Base-by-base conservation (phyloP, 1,140 invertebrate genomes). In the Tyrophagus putrescentiae region DNA sequence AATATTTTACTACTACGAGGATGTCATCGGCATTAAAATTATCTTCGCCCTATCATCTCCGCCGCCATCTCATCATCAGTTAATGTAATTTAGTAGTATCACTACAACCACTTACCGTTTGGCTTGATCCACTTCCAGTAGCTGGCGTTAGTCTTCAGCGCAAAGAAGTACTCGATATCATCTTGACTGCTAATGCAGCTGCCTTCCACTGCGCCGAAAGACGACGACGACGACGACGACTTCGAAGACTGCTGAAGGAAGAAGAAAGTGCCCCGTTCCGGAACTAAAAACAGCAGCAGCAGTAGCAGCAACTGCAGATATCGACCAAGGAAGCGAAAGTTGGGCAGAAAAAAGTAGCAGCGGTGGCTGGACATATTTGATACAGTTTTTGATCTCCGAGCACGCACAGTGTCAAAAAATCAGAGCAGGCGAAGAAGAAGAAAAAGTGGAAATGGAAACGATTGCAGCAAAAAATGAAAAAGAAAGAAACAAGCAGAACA, bases 111-210 rank as follows among this genome's bases (percentile, higher is more conserved):
- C 21, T 48, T 7, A 48, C 45, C 21, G 7, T 6, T 6, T 9
- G 45, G 45, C 31, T 48, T 48, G 31, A 48, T 48, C 45, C 45
- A 48, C 31, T 48, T 48, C 45, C 45, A 48, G 31, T 48, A 48
- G 18, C 45, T 48, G 7, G 45, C 7, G 45, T 48, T 48, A 7
- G 45, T 48, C 18, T 48, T 48, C 45, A 7, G 23, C 13, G 45
- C 45, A 48, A 48, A 48, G 31, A 7, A 48, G 31, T 48, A 29
- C 31, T 48, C 45, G 31, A 48, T 48, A 9, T 7, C 45, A 48
- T 48, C 45, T 18, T 48, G 45, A 48, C 45, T 48, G 7, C 21
- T 29, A 48, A 48, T 48, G 18, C 45, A 48, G 18, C 18, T 21
- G 45, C 45, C 21, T 48, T 48, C 7, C 21, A 48, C 45, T 39